A percentile compares a stretch with the other conserved stretches of the same genome.
phyloP scores from a whole-genome alignment of 2,888 invertebrate species.

The Phalera bucephala region DNA sequence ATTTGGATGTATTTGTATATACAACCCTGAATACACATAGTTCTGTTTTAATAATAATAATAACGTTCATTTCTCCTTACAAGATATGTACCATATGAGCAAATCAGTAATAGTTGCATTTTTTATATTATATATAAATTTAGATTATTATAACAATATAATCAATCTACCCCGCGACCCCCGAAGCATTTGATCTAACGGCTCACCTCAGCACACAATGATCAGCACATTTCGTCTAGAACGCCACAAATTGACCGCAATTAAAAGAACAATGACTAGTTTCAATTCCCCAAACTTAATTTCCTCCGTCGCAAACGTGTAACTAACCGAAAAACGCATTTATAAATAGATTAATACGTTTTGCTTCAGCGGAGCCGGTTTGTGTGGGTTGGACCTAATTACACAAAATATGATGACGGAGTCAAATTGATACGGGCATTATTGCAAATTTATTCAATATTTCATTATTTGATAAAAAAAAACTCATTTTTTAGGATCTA shows the following conservation, averaged over 20 bases:
- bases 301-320: conserved; percentile 72
- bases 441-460: conserved; percentile 1
- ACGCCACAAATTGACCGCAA: conserved; percentile 79
- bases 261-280: conserved; percentile 81
- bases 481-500: too few relatives aligned
- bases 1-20: too few relatives aligned
- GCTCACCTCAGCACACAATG: conserved; percentile 57
- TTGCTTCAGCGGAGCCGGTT: conserved; percentile 30
- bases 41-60: not conserved
- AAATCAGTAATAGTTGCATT: too few relatives aligned
- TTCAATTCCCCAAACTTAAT: conserved; percentile 81
- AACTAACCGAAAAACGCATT: conserved; percentile 69
- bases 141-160: too few relatives aligned
- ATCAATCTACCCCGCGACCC: conserved; percentile 30
- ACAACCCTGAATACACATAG: too few relatives aligned
- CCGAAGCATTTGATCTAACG: conserved; percentile 34
- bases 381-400: conserved; percentile 23
- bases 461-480: too few relatives aligned
- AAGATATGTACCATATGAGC: too few relatives aligned
- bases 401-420: conserved; percentile 22
- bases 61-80: too few relatives aligned
- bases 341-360: conserved; percentile 43
- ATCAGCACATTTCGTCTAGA: conserved; percentile 77
- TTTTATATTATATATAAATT: too few relatives aligned
- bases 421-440: conserved; percentile 1